These are phyloP conservation scores for Halocaridina rubra DNA, from an alignment of 2,888 invertebrate genomes.

Conservation along the genomic window DNA sequence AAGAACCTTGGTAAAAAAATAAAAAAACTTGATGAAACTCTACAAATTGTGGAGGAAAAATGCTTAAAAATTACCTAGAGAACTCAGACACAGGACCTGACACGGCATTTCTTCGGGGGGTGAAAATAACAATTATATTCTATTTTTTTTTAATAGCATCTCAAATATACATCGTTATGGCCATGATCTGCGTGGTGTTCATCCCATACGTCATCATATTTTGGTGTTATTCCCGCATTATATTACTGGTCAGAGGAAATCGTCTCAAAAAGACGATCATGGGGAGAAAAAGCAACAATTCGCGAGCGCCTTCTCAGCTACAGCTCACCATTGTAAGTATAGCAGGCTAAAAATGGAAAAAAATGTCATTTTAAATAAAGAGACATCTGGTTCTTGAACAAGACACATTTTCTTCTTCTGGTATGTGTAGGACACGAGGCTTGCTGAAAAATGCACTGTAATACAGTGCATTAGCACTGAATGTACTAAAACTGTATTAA, in stretches of 20 bases:
- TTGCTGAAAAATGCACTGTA: too few species aligned
- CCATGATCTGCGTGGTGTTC: slow-evolving; percentile 59
- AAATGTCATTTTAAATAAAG: too few species aligned
- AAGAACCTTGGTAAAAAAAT: too few species aligned
- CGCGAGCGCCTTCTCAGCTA: slow-evolving; percentile 22
- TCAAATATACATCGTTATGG: slow-evolving; percentile 60
- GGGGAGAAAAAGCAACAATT: neutral
- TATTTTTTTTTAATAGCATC: slow-evolving; percentile 48
- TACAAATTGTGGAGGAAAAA: neutral
- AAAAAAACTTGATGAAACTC: neutral
- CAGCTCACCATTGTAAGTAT: slow-evolving; percentile 33
- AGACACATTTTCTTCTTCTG: too few species aligned
- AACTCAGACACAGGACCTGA: neutral
- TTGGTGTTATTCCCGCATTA: slow-evolving; percentile 62
- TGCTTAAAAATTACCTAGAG: neutral
- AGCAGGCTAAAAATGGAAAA: too few species aligned
- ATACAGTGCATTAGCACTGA: too few species aligned
- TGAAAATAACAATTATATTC: neutral
- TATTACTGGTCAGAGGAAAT: slow-evolving; percentile 61
- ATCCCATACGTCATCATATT: slow-evolving; percentile 62
- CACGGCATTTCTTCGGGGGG: neutral
- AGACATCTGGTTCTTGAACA: too few species aligned
- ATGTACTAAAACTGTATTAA: too few species aligned
- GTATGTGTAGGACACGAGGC: too few species aligned
- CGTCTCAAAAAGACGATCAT: slow-evolving; percentile 21